Evolutionary conservation across 2,113 vertebrate species (phyloP), one percentile per base, ranked within the genome.

Genomic region (Orthonyx spaldingii): DNA sequence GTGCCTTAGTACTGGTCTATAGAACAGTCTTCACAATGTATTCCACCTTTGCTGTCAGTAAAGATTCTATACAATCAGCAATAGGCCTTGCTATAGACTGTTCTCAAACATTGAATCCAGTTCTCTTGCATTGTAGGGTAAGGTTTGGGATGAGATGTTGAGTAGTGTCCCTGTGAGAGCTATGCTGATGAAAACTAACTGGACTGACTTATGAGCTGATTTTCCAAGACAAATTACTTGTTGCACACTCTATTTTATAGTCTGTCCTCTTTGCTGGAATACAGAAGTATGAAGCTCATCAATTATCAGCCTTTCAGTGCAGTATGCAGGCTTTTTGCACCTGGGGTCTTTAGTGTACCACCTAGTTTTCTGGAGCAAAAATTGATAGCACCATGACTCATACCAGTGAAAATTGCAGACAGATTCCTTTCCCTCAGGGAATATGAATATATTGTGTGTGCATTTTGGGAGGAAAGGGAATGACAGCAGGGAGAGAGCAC

Each of bases 171-270:
- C 19, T 75, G 52, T 41, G n/a, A 81, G 28, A 66, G 10, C 65
- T 70, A 33, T 22, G 22, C 8, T 59, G 20, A 11, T 75, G 14
- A 32, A 82, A 70, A 70, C 32, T 2, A 70, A 0, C 14, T 15
- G 20, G 37, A 4, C 24, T 82, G 28, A 39, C 14, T 44, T 56
- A 47, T 22, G 4, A 66, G 7, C 52, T 75, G 20, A 32, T 42
- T 61, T 85, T 85, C 42, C 60, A 61, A 70, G 30, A 66, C 21
- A 11, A 85, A 56, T 68, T 78, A 20, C 8, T 53, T 83, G 20
- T 72, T 2, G 0, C 13, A 10, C 1, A 2, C 3, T 49, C 16
- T 74, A 1, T 71, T 88, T 78, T 57, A 19, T 52, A 70, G 10
- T 3, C 44, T 80, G 6, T 59, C 8, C 7, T 86, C 44, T 72